Conservation (phyloP, 35 echinoderm and acorn worm genomes). For the Anneissia japonica region DNA sequence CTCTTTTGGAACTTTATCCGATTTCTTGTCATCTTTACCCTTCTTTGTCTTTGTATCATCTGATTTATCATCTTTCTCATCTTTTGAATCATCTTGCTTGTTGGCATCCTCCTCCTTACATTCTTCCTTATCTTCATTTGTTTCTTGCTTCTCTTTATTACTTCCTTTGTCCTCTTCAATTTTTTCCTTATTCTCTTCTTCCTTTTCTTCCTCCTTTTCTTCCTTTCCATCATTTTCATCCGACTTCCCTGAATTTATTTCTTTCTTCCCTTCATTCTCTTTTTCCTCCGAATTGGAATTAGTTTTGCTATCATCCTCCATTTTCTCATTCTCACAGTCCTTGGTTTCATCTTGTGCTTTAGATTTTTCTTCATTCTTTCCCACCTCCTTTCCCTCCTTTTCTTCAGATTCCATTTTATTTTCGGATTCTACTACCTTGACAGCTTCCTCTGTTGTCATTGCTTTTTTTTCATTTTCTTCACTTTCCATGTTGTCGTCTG, state of each 20-base stretch:
- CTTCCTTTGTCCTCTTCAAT: conserved; percentile 1
- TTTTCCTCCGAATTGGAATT: neutral
- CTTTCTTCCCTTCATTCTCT: neutral
- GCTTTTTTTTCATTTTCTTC: neutral
- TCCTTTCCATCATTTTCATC: neutral
- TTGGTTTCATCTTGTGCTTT: neutral
- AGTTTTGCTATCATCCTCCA: neutral
- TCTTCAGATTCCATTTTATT: neutral
- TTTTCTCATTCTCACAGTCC: neutral
- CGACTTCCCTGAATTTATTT: neutral
- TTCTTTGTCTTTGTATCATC: neutral
- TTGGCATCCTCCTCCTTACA: neutral
- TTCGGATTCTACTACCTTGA: neutral
- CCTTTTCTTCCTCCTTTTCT: conserved; percentile 3
- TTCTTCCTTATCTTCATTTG: neutral
- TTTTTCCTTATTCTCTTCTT: conserved; percentile 1
- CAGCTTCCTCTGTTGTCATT: neutral
- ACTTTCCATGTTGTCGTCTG: neutral
- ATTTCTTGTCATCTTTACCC: conserved; percentile 1
- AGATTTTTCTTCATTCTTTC: neutral
- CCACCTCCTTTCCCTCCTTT: neutral
- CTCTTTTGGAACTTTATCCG: conserved; percentile 44
- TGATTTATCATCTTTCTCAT: conserved; percentile 18
- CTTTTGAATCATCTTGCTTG: neutral
- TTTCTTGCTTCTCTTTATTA: neutral